Percentiles rank a stretch among this genome's conserved stretches.
These are phyloP conservation scores for Sialis lutaria DNA, from an alignment of 2,888 invertebrate species.

Conservation along the genomic window DNA sequence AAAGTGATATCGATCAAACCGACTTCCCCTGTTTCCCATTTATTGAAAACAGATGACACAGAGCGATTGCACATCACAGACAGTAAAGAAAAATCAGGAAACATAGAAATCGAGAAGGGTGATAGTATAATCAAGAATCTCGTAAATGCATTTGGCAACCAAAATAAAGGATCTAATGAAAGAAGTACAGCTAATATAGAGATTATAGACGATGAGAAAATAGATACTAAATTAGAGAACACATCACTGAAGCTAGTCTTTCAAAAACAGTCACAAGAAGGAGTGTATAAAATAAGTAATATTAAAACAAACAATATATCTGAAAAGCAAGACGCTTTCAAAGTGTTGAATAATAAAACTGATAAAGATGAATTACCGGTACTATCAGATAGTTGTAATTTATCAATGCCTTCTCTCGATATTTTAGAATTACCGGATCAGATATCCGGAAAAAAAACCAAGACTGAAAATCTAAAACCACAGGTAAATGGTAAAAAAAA, in stretches of 20 bases:
- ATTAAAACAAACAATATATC: constrained; percentile 15
- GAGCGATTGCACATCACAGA: too few relatives aligned
- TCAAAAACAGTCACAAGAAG: constrained; percentile 29
- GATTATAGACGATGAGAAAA: too few relatives aligned
- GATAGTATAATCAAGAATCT: too few relatives aligned
- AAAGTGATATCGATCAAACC: too few relatives aligned
- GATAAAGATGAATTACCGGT: background rate
- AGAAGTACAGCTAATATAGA: too few relatives aligned
- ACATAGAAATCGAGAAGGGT: too few relatives aligned
- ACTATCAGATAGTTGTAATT: constrained; percentile 7
- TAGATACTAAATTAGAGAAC: constrained; percentile 19
- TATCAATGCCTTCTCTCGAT: constrained; percentile 18
- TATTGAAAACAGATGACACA: too few relatives aligned
- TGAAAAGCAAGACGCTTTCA: constrained; percentile 18
- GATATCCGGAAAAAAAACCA: constrained; percentile 19
- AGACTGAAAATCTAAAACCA: constrained; percentile 20
- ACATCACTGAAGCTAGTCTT: constrained; percentile 27
- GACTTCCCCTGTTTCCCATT: too few relatives aligned
- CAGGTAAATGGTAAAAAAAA: constrained; percentile 13
- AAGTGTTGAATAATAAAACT: constrained; percentile 2
- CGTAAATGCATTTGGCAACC: too few relatives aligned
- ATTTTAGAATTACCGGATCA: constrained; percentile 18
- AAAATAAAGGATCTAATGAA: too few relatives aligned
- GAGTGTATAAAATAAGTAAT: constrained; percentile 28
- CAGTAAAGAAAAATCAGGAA: too few relatives aligned